Evolutionary conservation across 2,797 vertebrate genomes (phyloP).

Genomic region (Fratercula arctica): DNA sequence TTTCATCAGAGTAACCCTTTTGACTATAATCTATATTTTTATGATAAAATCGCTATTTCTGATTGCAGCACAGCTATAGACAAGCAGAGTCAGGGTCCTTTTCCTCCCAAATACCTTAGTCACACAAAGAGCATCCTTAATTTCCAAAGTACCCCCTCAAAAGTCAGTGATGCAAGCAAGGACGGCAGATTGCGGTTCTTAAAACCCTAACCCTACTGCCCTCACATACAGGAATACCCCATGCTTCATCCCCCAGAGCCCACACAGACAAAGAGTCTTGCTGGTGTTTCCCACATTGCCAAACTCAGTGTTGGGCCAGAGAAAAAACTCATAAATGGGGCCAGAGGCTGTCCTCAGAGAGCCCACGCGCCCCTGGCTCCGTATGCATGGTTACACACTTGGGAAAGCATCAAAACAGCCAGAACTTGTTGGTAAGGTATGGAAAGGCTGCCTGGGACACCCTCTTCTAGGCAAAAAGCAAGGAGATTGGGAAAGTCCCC

Average conservation of each 20-base stretch:
- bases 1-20: not conserved
- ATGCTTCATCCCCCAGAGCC: accelerated
- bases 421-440: not conserved
- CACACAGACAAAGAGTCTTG: not conserved
- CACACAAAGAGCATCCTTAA: not conserved
- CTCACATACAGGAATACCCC: not conserved
- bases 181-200: not conserved
- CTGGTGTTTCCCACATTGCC: not conserved
- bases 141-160: not conserved
- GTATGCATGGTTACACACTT: not conserved
- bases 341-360: not conserved
- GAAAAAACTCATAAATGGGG: not conserved
- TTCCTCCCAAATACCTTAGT: not conserved
- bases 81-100: not conserved
- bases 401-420: not conserved
- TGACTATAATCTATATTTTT: not conserved
- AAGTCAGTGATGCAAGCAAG: not conserved
- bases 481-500: not conserved
- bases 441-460: not conserved
- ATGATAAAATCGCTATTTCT: not conserved
- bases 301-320: not conserved
- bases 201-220: not conserved
- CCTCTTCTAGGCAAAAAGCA: not conserved
- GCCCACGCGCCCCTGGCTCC: accelerated
- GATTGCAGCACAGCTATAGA: not conserved